Base-by-base conservation (phyloP, 2,797 vertebrate genomes). In the Parotocinclus haroldoi region DNA sequence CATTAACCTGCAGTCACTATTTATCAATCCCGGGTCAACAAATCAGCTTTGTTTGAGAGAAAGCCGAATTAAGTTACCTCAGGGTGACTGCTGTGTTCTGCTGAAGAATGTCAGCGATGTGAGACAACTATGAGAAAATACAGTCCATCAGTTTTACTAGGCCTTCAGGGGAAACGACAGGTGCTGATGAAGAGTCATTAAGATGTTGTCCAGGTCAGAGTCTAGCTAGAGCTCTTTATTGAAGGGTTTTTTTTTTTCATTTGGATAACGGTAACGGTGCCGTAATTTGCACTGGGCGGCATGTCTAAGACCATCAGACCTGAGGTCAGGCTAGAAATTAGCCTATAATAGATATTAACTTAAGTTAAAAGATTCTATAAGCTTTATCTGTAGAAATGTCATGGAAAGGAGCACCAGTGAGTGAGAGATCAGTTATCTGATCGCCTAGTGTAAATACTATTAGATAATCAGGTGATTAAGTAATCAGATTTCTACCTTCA, bases 61-160 rank as follows among this genome's bases (percentile, higher is more conserved):
- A 56, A 59, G 6, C n/a, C 4, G 18, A 50, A 71, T 60, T 16
- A 54, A 14, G 51, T 61, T 61, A 56, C 63, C 57, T 61, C 42
- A 60, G 44, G 63, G 36, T 38, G 17, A 19, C 42, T 36, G 5
- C 42, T 5, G 12, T 50, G 14, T 19, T 45, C 51, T 48, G 46
- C 6, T 3, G 11, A 58, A 44, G 27, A 48, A 71, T 45, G 42
- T 50, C 45, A 48, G 45, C 72, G 63, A 72, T 75, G 61, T 7
- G 63, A 61, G 78, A 76, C 1, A 53, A 53, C 54, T 69, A 37
- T 18, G 19, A 52, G 42, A 50, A 58, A 57, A 50, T 67, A 68
- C 49, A 45, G 17, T 42, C 44, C 61, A 39, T 66, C 63, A 49
- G 72, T 66, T 53, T 59, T 68, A 58, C 63, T 49, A 61, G 56